Evolutionary conservation across 2,888 invertebrate genomes (phyloP).

Genomic region (Onchidella celtica): DNA sequence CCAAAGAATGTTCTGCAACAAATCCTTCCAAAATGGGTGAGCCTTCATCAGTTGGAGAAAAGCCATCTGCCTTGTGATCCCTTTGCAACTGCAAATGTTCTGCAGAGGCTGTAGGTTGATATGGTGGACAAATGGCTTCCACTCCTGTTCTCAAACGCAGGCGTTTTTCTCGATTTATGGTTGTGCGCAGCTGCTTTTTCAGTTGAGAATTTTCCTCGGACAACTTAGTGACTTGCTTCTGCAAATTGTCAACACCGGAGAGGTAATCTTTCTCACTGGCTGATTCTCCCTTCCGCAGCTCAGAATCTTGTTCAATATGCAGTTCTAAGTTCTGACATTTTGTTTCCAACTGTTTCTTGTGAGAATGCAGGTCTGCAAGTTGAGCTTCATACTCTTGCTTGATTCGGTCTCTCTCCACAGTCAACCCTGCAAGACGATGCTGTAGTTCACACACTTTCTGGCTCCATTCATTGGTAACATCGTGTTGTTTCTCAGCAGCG

Average conservation of each 20-base stretch:
- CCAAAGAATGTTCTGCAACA: constrained; percentile 41
- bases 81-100: constrained; percentile 5
- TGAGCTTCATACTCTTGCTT: constrained; percentile 20
- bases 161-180: neutral
- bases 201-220: constrained; percentile 51
- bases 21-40: constrained; percentile 32
- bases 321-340: constrained; percentile 13
- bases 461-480: constrained; percentile 33
- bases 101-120: neutral
- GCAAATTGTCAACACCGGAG: constrained; percentile 28
- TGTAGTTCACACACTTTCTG: constrained; percentile 43
- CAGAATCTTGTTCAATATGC: constrained; percentile 23
- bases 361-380: constrained; percentile 29
- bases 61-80: constrained; percentile 1
- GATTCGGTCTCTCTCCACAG: neutral
- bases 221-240: constrained; percentile 43
- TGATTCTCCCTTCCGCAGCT: neutral
- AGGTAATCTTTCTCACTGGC: neutral
- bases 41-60: constrained; percentile 25
- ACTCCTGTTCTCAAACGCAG: neutral
- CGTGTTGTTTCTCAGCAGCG: constrained; percentile 43
- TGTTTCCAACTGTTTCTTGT: constrained; percentile 26
- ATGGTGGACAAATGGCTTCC: constrained; percentile 8
- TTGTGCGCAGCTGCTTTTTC: constrained; percentile 1
- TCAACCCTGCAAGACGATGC: constrained; percentile 29